These are phyloP conservation scores for Phortica variegata DNA, from an alignment of 1,140 invertebrate species.

Conservation along the genomic window DNA sequence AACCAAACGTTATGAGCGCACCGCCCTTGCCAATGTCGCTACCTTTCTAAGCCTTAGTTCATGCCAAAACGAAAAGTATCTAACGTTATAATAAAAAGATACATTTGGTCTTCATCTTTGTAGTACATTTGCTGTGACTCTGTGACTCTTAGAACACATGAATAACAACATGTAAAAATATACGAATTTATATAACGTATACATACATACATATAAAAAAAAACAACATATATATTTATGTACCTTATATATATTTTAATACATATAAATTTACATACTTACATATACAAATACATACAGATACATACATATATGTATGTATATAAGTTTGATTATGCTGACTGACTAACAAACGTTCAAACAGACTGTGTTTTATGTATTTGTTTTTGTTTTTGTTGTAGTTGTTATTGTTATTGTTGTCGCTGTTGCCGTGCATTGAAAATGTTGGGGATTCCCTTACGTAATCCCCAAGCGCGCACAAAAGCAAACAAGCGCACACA, in stretches of 20 bases:
- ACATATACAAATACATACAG: neutral
- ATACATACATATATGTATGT: neutral
- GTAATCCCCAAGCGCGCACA: slow-evolving; percentile 51
- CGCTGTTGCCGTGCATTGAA: slow-evolving; percentile 27
- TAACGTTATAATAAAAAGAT: slow-evolving; percentile 31
- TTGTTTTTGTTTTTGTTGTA: slow-evolving; percentile 1
- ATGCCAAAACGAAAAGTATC: too few relatives aligned
- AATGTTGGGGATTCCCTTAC: slow-evolving; percentile 53
- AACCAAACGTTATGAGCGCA: neutral
- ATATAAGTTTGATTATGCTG: slow-evolving; percentile 1
- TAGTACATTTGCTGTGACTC: slow-evolving; percentile 31
- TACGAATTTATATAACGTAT: neutral
- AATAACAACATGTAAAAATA: slow-evolving; percentile 2
- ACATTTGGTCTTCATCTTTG: slow-evolving; percentile 38
- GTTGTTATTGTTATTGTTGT: slow-evolving; percentile 23
- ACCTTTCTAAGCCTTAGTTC: neutral
- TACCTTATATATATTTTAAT: too few relatives aligned
- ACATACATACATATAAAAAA: too few relatives aligned
- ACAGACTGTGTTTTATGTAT: slow-evolving; percentile 4
- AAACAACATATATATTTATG: too few relatives aligned
- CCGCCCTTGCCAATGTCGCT: neutral
- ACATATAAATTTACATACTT: too few relatives aligned
- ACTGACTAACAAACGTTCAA: neutral
- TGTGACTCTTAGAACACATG: slow-evolving; percentile 11
- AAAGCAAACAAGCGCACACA: slow-evolving; percentile 39